A percentile compares a stretch with the other conserved stretches of the same genome.
phyloP scores from a whole-genome alignment of 2,797 vertebrate species.

The Molossus molossus region DNA sequence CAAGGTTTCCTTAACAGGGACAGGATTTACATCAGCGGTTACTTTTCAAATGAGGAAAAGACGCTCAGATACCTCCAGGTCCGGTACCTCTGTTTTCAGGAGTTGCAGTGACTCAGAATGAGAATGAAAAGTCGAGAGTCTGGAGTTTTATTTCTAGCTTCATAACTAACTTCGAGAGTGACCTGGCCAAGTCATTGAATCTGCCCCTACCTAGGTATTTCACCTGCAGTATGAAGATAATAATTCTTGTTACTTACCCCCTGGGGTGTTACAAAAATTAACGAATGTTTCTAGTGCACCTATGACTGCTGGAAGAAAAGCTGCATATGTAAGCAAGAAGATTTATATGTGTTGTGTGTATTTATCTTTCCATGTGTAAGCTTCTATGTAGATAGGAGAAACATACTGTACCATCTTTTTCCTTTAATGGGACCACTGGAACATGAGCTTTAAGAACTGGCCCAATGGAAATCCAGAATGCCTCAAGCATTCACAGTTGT shows the following conservation, averaged over 20 bases:
- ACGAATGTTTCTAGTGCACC: constrained; percentile 78
- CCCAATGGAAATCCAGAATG: constrained; percentile 68
- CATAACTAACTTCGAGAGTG: constrained; percentile 69
- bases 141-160: constrained; percentile 78
- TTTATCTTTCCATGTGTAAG: not conserved
- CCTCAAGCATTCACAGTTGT: constrained; percentile 77
- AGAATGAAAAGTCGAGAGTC: constrained; percentile 66
- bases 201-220: constrained; percentile 77
- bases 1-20: constrained; percentile 82
- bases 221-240: constrained; percentile 84
- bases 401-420: constrained; percentile 66
- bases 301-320: constrained; percentile 72
- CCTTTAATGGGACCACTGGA: constrained; percentile 72
- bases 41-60: constrained; percentile 75
- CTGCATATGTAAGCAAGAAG: constrained; percentile 74
- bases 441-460: constrained; percentile 79
- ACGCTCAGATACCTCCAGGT: constrained; percentile 64
- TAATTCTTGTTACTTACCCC: constrained; percentile 81
- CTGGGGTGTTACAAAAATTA: constrained; percentile 81
- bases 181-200: constrained; percentile 81
- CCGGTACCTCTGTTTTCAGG: constrained; percentile 53
- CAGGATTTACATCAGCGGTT: constrained; percentile 79
- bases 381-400: not conserved
- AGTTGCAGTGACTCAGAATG: constrained; percentile 37
- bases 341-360: constrained; percentile 39